These are phyloP conservation scores for Myotis lucifugus DNA, from an alignment of 2,113 vertebrate species.

Conservation along the genomic window DNA sequence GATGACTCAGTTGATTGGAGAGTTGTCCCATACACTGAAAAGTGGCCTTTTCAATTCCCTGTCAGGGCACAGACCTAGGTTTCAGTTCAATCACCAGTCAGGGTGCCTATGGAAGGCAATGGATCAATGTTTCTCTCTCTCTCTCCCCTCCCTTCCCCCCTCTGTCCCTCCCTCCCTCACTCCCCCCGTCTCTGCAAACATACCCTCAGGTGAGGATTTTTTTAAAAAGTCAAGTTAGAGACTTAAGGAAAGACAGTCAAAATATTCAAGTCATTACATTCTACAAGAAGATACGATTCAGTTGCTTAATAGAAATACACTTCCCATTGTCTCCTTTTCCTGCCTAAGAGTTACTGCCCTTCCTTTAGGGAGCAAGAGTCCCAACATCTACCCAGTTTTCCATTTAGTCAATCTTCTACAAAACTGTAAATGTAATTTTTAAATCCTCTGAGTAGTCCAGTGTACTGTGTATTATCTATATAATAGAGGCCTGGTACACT, in stretches of 20 bases:
- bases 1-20: neutral
- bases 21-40: neutral
- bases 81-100: neutral
- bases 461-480: neutral
- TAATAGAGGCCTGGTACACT: too few species aligned
- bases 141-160: neutral
- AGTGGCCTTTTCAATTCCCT: neutral
- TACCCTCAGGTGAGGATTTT: neutral
- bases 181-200: neutral
- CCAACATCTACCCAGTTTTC: neutral
- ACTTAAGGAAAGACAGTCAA: neutral
- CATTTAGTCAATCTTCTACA: neutral
- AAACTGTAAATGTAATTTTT: neutral
- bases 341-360: neutral
- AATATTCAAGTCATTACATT: constrained; percentile 11
- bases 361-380: neutral
- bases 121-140: neutral
- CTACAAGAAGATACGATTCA: neutral
- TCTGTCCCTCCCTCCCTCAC: neutral
- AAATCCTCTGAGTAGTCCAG: neutral
- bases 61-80: neutral
- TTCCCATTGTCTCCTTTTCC: neutral
- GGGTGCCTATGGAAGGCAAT: neutral
- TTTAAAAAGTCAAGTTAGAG: neutral
- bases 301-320: neutral